A percentile compares a stretch with the other conserved stretches of the same genome.
Conservation (phyloP, 2,797 vertebrate genomes). For the Molossus molossus region DNA sequence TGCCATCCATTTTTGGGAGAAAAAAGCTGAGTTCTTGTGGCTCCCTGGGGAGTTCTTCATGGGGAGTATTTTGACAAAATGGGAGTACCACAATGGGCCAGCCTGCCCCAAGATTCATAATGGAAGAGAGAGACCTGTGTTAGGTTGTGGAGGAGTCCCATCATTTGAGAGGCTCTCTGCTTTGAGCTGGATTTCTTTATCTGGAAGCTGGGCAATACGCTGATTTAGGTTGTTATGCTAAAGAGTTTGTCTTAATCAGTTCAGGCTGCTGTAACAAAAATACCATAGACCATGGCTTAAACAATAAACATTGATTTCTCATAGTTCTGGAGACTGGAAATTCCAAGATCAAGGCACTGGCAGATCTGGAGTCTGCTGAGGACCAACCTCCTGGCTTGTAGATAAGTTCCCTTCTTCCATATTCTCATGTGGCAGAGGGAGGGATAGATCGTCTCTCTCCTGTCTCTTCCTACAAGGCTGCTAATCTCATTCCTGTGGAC, state of each 20-base stretch:
- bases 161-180: not conserved
- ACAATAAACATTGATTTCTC: slow-evolving; percentile 14
- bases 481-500: not conserved
- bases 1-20: not conserved
- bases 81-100: not conserved
- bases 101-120: not conserved
- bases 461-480: not conserved
- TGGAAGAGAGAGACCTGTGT: not conserved
- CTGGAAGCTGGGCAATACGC: not conserved
- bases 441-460: not conserved
- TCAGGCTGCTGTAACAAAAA: slow-evolving; percentile 19
- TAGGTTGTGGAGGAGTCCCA: not conserved
- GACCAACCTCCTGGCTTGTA: not conserved
- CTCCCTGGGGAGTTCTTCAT: not conserved
- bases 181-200: slow-evolving; percentile 3
- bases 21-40: not conserved
- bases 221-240: not conserved
- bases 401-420: not conserved
- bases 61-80: not conserved
- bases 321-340: not conserved
- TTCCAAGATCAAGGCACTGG: not conserved
- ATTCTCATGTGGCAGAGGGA: not conserved
- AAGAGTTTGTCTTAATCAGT: slow-evolving; percentile 25
- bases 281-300: not conserved
- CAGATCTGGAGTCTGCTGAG: not conserved